Percentiles rank a stretch among this genome's conserved stretches.
Evolutionary conservation across 1,140 invertebrate genomes (phyloP).

Genomic region (Trialeurodes vaporariorum): DNA sequence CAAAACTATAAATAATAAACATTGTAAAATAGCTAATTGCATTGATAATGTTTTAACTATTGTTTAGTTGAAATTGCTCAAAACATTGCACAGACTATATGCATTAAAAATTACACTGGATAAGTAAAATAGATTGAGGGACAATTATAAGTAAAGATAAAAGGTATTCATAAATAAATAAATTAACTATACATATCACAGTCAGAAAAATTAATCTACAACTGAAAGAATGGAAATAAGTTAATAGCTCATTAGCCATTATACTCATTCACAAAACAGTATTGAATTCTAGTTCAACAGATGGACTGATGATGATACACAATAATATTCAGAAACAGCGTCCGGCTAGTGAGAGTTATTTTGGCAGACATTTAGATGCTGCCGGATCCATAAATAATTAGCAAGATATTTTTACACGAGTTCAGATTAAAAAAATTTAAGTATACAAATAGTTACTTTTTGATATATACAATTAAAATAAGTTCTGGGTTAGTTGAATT

Average conservation of each 20-base stretch:
- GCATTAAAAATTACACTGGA: neutral
- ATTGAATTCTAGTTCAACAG: too few species aligned
- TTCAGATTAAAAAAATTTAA: too few species aligned
- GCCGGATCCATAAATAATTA: too few species aligned
- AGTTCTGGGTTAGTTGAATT: too few species aligned
- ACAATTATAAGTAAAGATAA: neutral
- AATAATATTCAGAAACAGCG: too few species aligned
- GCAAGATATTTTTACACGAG: too few species aligned
- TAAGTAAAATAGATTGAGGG: neutral
- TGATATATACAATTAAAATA: too few species aligned
- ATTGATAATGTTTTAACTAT: neutral
- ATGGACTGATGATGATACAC: too few species aligned
- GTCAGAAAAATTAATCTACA: neutral
- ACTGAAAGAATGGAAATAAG: neutral
- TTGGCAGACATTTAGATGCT: too few species aligned
- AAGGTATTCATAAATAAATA: neutral
- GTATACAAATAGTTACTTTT: too few species aligned
- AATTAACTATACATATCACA: neutral
- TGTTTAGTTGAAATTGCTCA: neutral
- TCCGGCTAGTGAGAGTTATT: too few species aligned
- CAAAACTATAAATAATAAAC: neutral
- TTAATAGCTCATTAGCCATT: neutral
- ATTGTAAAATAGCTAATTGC: neutral
- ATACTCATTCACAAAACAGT: too few species aligned
- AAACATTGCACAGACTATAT: neutral